phyloP scores from a whole-genome alignment of 1,140 invertebrate species.

The Diorhabda elongata region DNA sequence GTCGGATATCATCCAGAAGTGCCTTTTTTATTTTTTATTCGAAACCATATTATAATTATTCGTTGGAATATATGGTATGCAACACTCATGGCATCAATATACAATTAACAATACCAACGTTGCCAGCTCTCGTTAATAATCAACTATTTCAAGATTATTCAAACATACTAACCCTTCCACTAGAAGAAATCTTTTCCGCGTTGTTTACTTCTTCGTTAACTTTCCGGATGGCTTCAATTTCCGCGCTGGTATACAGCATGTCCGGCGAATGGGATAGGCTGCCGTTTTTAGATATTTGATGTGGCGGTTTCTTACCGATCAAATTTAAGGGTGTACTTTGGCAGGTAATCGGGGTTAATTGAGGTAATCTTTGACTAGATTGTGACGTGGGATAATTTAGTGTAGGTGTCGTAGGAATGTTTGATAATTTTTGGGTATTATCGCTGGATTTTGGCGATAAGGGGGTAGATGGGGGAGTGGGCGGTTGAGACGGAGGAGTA shows the following conservation, averaged over 20 bases:
- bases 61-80: no score
- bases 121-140: no score
- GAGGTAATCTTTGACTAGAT: slow-evolving; percentile 43
- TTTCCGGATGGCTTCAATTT: slow-evolving; percentile 17
- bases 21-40: no score
- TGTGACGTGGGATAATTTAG: slow-evolving; percentile 33
- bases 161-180: slow-evolving; percentile 15
- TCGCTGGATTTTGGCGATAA: slow-evolving; percentile 42
- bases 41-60: no score
- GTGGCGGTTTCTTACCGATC: slow-evolving; percentile 13
- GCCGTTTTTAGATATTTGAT: slow-evolving; percentile 18
- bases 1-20: no score
- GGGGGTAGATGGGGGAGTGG: slow-evolving; percentile 45
- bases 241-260: slow-evolving; percentile 14
- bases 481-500: slow-evolving; percentile 42
- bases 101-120: no score
- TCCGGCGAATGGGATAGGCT: slow-evolving; percentile 4
- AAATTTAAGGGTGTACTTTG: slow-evolving; percentile 25
- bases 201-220: slow-evolving; percentile 15
- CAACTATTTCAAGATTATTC: no score
- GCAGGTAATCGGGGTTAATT: slow-evolving; percentile 14
- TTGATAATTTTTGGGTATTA: slow-evolving; percentile 28
- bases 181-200: slow-evolving; percentile 13
- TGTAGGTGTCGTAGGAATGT: slow-evolving; percentile 32
- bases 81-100: no score